Percentiles rank a stretch among this genome's conserved stretches.
Evolutionary conservation across 2,113 vertebrate genomes (phyloP).

Genomic region (Cottus gobio): DNA sequence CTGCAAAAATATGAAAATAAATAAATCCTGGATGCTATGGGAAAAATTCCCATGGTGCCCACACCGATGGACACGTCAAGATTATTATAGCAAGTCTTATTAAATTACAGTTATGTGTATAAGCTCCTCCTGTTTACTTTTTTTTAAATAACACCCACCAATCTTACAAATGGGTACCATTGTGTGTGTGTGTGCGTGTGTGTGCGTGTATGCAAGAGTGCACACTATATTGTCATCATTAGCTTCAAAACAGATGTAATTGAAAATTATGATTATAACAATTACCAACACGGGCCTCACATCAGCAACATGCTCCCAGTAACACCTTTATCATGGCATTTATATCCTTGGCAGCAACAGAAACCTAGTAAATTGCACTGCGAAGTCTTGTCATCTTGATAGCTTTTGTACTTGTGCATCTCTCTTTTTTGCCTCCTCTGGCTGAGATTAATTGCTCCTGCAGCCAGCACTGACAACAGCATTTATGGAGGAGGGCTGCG

Average conservation of each 20-base stretch:
- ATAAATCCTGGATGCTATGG: neutral
- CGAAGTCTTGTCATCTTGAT: slow-evolving; percentile 78
- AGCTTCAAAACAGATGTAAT: slow-evolving; percentile 57
- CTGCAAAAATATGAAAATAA: neutral
- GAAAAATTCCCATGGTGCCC: neutral
- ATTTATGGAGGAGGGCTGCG: slow-evolving; percentile 74
- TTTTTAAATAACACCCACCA: slow-evolving; percentile 32
- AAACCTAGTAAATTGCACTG: slow-evolving; percentile 71
- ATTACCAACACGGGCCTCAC: slow-evolving; percentile 44
- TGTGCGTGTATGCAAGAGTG: neutral
- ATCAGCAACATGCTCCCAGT: slow-evolving; percentile 63
- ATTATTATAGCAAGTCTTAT: neutral
- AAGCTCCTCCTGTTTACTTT: neutral
- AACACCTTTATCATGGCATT: slow-evolving; percentile 71
- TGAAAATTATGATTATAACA: slow-evolving; percentile 73
- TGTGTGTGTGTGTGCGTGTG: too few relatives aligned
- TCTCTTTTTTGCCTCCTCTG: slow-evolving; percentile 64
- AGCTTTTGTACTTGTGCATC: slow-evolving; percentile 75
- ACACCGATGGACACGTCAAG: neutral
- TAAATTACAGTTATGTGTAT: neutral
- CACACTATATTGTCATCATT: slow-evolving; percentile 33
- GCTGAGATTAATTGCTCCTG: slow-evolving; percentile 80
- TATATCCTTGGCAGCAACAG: slow-evolving; percentile 70
- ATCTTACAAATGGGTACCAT: slow-evolving; percentile 15
- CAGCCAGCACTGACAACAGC: slow-evolving; percentile 73